Evolutionary conservation across 2,888 invertebrate genomes (phyloP).

Genomic region (Caradrina kadenii): DNA sequence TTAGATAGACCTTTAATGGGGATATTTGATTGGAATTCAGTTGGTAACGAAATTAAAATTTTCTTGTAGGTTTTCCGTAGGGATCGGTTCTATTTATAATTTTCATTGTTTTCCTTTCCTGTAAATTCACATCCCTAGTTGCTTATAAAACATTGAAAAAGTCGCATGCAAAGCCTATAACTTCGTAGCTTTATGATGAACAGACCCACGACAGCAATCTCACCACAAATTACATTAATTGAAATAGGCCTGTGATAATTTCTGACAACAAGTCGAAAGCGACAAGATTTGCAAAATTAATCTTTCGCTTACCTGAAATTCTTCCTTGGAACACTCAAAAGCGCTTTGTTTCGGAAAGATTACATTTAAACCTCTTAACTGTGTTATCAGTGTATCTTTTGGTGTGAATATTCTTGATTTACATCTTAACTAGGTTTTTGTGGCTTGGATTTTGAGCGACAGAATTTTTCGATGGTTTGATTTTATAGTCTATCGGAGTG

Average conservation of each 20-base stretch:
- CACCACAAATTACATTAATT: slow-evolving; percentile 25
- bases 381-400: slow-evolving; percentile 55
- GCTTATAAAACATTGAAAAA: no score
- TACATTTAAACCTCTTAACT: slow-evolving; percentile 61
- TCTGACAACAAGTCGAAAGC: slow-evolving; percentile 32
- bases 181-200: background rate
- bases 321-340: slow-evolving; percentile 43
- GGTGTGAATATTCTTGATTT: slow-evolving; percentile 47
- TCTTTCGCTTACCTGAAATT: slow-evolving; percentile 59
- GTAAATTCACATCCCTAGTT: no score
- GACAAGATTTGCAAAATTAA: slow-evolving; percentile 58
- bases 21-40: slow-evolving; percentile 31
- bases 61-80: slow-evolving; percentile 3
- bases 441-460: slow-evolving; percentile 1
- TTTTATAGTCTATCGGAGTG: background rate
- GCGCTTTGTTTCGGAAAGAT: slow-evolving; percentile 57
- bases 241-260: slow-evolving; percentile 34
- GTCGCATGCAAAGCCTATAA: no score
- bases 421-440: slow-evolving; percentile 34
- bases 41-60: slow-evolving; percentile 22
- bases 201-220: background rate
- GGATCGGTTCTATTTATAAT: slow-evolving; percentile 11
- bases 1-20: slow-evolving; percentile 19
- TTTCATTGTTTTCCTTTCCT: slow-evolving; percentile 18
- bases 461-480: background rate